These are phyloP conservation scores for Thunnus maccoyii DNA, from an alignment of 2,113 vertebrate species.

Conservation along the genomic window DNA sequence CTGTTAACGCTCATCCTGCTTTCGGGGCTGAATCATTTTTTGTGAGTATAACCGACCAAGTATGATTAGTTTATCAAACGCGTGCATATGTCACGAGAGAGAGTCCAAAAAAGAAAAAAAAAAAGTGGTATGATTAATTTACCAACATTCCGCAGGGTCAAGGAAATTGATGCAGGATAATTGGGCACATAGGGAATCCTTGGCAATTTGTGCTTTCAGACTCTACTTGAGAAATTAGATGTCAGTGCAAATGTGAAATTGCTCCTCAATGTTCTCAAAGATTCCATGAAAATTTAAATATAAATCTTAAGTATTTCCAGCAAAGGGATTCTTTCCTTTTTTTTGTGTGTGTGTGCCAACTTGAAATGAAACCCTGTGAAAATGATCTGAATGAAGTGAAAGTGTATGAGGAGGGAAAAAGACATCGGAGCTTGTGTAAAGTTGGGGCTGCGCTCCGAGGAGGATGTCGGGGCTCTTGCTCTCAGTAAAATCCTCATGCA, in stretches of 20 bases:
- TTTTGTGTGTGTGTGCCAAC: slow-evolving; percentile 70
- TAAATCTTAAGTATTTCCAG: slow-evolving; percentile 86
- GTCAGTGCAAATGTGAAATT: slow-evolving; percentile 89
- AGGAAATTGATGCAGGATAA: slow-evolving; percentile 88
- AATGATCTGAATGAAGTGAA: slow-evolving; percentile 83
- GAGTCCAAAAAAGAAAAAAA: slow-evolving; percentile 61
- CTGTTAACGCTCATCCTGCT: slow-evolving; percentile 84
- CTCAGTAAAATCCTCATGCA: slow-evolving; percentile 78
- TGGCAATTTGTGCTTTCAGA: slow-evolving; percentile 88
- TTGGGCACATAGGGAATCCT: slow-evolving; percentile 88
- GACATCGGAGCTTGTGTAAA: slow-evolving; percentile 78
- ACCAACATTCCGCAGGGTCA: slow-evolving; percentile 86
- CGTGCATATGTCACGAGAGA: slow-evolving; percentile 81
- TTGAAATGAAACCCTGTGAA: slow-evolving; percentile 84
- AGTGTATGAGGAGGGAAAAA: slow-evolving; percentile 64
- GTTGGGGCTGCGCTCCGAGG: slow-evolving; percentile 74
- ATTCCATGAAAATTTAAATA: slow-evolving; percentile 88
- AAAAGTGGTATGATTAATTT: slow-evolving; percentile 86
- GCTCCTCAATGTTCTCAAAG: slow-evolving; percentile 89
- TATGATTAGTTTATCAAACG: slow-evolving; percentile 88
- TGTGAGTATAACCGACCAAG: slow-evolving; percentile 84
- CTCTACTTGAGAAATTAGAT: slow-evolving; percentile 88
- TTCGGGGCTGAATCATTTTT: slow-evolving; percentile 85
- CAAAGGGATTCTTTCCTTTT: slow-evolving; percentile 79
- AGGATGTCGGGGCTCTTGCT: slow-evolving; percentile 74